Evolutionary conservation across 1,140 invertebrate species (phyloP).

Genomic region (Myzus persicae): DNA sequence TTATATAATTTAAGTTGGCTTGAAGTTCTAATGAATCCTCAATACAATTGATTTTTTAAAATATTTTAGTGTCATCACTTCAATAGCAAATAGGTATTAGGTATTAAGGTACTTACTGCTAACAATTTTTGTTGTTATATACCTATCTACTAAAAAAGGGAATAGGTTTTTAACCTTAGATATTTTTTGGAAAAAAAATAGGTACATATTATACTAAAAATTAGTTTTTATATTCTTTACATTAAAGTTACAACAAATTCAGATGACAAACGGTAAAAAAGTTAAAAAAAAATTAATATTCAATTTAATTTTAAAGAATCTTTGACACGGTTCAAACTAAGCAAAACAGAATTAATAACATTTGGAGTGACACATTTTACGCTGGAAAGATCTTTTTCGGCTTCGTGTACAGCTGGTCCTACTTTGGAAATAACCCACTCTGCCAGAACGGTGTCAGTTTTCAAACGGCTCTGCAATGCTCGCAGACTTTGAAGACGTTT

Average conservation of each 20-base stretch:
- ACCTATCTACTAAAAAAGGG: too few species aligned
- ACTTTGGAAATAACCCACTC: conserved; percentile 50
- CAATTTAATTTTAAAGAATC: neutral
- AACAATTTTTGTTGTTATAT: too few species aligned
- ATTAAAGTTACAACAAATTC: neutral
- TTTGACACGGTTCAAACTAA: conserved; percentile 7
- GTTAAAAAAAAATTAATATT: neutral
- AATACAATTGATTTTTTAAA: too few species aligned
- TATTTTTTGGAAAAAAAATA: too few species aligned
- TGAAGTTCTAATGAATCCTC: too few species aligned
- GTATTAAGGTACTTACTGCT: too few species aligned
- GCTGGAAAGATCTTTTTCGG: conserved; percentile 14
- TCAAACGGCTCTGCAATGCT: conserved; percentile 27
- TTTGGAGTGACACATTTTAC: neutral
- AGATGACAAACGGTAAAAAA: neutral
- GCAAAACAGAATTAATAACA: neutral
- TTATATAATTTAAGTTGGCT: too few species aligned
- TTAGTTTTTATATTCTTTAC: neutral
- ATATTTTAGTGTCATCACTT: too few species aligned
- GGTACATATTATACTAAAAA: neutral
- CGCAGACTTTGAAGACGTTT: conserved; percentile 35
- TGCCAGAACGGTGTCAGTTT: conserved; percentile 12
- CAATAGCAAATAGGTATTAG: too few species aligned
- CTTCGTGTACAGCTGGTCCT: conserved; percentile 7
- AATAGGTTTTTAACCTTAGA: too few species aligned